These are phyloP conservation scores for Austrofundulus limnaeus DNA, from an alignment of 2,113 vertebrate genomes.

Conservation along the genomic window DNA sequence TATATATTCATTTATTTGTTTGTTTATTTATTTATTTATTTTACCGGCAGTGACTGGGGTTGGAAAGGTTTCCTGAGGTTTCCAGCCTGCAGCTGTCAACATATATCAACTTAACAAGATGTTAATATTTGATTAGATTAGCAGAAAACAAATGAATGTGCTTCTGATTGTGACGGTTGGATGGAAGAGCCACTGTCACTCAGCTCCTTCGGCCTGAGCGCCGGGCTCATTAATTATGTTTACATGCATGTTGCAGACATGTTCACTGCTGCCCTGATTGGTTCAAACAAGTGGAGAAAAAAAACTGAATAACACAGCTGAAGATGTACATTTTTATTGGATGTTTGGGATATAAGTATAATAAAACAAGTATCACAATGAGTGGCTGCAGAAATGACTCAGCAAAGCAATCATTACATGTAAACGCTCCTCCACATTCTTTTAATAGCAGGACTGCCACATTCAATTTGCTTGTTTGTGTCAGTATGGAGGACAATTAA, in stretches of 20 bases:
- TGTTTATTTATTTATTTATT: too few relatives aligned
- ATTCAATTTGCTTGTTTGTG: constrained; percentile 8
- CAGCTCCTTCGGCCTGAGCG: not conserved
- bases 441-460: not conserved
- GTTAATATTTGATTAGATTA: not conserved
- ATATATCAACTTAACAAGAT: not conserved
- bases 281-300: too few relatives aligned
- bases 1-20: too few relatives aligned
- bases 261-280: not conserved
- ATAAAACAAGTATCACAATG: not conserved
- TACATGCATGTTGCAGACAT: not conserved
- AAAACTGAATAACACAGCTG: not conserved
- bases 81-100: not conserved
- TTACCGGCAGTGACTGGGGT: not conserved
- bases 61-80: not conserved
- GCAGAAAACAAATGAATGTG: not conserved
- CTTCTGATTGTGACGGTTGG: not conserved
- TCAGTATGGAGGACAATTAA: constrained; percentile 26
- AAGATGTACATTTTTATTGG: not conserved
- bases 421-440: not conserved
- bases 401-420: not conserved
- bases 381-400: not conserved
- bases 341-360: not conserved
- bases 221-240: not conserved
- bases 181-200: not conserved